Evolutionary conservation across 2,113 vertebrate species (phyloP).

Genomic region (Brachyhypopomus gauderio): DNA sequence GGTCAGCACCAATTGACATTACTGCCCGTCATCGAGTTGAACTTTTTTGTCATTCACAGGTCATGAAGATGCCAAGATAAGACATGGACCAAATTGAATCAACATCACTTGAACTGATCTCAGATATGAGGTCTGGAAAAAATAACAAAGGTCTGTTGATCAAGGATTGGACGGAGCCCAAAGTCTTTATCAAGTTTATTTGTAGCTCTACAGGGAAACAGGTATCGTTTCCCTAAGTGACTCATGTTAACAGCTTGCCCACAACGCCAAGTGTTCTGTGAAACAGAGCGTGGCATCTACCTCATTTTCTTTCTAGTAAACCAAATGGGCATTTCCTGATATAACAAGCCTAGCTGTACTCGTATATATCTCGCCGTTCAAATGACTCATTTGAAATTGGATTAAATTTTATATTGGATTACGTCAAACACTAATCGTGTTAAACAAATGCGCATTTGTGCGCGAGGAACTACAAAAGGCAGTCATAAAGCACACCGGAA

Average conservation of each 20-base stretch:
- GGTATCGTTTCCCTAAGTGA: conserved; percentile 13
- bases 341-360: background rate
- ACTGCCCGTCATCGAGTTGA: conserved; percentile 41
- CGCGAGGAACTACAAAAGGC: no score
- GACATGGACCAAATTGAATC: conserved; percentile 39
- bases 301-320: background rate
- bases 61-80: conserved; percentile 40
- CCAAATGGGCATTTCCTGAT: background rate
- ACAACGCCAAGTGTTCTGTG: conserved; percentile 3
- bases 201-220: background rate
- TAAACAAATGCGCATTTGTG: no score
- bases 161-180: background rate
- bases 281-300: background rate
- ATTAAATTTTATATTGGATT: no score
- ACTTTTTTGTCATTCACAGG: conserved; percentile 33
- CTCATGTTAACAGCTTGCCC: background rate
- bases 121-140: conserved; percentile 44
- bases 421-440: no score
- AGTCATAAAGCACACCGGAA: no score
- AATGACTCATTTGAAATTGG: no score
- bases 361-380: no score
- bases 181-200: background rate
- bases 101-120: conserved; percentile 26
- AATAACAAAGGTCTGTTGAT: conserved; percentile 41
- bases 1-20: conserved; percentile 27